Percentiles rank a stretch among this genome's conserved stretches.
phyloP scores from a whole-genome alignment of 2,113 vertebrate genomes.

The Salvator merianae region DNA sequence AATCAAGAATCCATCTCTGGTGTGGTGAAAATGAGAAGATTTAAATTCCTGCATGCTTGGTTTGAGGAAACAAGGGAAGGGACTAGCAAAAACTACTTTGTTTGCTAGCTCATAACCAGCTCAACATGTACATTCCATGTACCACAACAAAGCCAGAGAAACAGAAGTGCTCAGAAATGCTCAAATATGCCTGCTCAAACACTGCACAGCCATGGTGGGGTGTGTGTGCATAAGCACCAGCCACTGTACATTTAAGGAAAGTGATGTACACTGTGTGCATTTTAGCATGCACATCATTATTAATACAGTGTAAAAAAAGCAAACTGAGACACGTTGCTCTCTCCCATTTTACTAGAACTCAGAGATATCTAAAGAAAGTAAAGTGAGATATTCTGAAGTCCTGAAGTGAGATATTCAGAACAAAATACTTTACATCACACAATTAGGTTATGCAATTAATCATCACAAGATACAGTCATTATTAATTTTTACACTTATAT shows the following conservation, averaged over 20 bases:
- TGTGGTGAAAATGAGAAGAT: slow-evolving; percentile 65
- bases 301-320: not conserved
- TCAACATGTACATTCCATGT: slow-evolving; percentile 26
- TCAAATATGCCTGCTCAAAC: not conserved
- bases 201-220: not conserved
- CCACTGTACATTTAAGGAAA: not conserved
- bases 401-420: not conserved
- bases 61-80: slow-evolving; percentile 65
- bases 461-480: not conserved
- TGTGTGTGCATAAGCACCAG: not conserved
- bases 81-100: not conserved
- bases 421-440: not conserved
- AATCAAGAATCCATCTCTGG: slow-evolving; percentile 70
- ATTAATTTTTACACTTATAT: too few relatives aligned
- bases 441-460: not conserved
- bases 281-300: not conserved
- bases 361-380: not conserved
- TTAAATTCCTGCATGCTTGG: slow-evolving; percentile 64
- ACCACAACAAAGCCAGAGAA: not conserved
- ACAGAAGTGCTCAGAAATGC: not conserved
- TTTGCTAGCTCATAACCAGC: slow-evolving; percentile 24
- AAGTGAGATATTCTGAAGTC: not conserved
- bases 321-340: not conserved
- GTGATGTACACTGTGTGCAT: not conserved
- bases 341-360: not conserved